Conservation (phyloP, 2,113 vertebrate genomes). For the Pachycephala philippinensis region DNA sequence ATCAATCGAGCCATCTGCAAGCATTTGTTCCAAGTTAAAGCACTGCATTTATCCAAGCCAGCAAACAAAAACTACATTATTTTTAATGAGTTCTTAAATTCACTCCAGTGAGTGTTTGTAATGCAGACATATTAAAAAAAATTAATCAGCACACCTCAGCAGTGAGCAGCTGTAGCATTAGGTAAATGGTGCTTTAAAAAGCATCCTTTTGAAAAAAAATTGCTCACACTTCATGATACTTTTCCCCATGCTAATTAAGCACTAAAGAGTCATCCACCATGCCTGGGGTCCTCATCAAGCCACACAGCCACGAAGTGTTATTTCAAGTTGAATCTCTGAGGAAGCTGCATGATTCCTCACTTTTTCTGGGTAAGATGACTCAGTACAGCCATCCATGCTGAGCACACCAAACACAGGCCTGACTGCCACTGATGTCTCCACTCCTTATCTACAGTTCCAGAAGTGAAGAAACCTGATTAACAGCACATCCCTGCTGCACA, state of each 20-base stretch:
- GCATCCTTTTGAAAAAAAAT: neutral
- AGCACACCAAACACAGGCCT: neutral
- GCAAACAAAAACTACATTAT: neutral
- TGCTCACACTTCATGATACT: neutral
- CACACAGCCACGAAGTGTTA: fast-evolving
- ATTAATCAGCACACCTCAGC: neutral
- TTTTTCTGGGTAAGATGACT: neutral
- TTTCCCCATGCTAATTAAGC: neutral
- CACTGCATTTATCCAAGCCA: neutral
- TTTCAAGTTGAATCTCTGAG: neutral
- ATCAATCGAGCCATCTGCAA: neutral
- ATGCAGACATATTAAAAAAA: neutral
- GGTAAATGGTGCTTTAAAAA: neutral
- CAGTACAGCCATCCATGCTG: neutral
- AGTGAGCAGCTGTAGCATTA: neutral
- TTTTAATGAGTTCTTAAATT: neutral
- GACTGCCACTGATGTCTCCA: fast-evolving
- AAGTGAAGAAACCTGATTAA: neutral
- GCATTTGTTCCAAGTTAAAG: fast-evolving
- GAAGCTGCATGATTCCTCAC: neutral
- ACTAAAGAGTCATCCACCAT: neutral
- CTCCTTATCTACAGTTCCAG: neutral
- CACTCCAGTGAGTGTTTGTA: neutral
- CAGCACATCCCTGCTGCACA: neutral
- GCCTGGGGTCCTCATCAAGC: neutral